Evolutionary conservation across 2,888 invertebrate genomes (phyloP), one percentile per base, ranked within the genome.

Genomic region (Lasioglossum marginatum): DNA sequence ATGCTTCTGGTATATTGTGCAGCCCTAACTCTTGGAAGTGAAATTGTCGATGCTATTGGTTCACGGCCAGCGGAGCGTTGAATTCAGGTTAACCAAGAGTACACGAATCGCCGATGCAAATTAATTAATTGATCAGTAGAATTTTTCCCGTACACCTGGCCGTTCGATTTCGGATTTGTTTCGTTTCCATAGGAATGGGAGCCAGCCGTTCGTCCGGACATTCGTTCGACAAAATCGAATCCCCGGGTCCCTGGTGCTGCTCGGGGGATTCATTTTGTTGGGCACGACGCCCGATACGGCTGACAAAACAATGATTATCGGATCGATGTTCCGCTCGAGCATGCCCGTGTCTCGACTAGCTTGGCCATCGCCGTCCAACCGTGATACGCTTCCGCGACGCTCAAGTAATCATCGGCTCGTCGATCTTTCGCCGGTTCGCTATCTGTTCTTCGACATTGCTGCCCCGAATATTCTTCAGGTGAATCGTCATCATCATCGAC

Each of bases 271-370:
- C 40, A 27, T 86, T 80, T 77, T 52, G 31, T 31, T 23, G 57
- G 37, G 70, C 66, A 77, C 60, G 70, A 57, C 37, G 72, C 70
- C 76, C 70, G 89, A 82, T 63, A 83, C 83, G 79, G 52, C 68
- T 52, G 79, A 72, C 81, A 76, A 87, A 86, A 89, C 81, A 86
- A 85, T 87, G 79, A 89, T 91, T 83, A 85, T 77, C 82, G 76
- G 74, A 74, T 40, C 73, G 87, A 85, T 85, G 81, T 78, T 91
- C 79, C 77, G 82, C 84, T 87, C 74, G 80, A 87, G 88, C 90
- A 85, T 87, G 78, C 79, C 23, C 77, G 68, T 16, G 70, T 85
- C 78, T 75, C 83, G 68, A 60, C 57, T 52, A 43, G 76, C 77
- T 88, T 66, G 43, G 57, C 74, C 79, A 84, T 82, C 81, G 81